A percentile compares a stretch with the other conserved stretches of the same genome.
These are phyloP conservation scores for Ptycholaimellus sp. DNA, from an alignment of 2,888 invertebrate genomes.

Conservation along the genomic window DNA sequence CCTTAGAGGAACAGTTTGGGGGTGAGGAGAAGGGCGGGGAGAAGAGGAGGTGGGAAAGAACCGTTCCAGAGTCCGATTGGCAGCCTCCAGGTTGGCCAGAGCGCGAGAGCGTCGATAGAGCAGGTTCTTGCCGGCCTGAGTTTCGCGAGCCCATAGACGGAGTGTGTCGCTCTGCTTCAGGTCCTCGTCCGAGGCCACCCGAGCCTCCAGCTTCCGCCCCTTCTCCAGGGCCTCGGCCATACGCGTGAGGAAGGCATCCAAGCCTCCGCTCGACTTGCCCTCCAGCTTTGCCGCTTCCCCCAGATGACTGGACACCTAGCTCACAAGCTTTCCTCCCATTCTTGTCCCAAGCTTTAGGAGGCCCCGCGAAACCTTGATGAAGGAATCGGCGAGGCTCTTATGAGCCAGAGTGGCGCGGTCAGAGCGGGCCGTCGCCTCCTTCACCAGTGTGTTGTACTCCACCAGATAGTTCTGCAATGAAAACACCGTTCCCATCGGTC, in stretches of 20 bases:
- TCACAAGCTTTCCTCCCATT: too few relatives aligned
- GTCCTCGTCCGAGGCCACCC: constrained; percentile 90
- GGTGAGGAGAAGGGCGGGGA: too few relatives aligned
- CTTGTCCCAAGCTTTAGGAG: too few relatives aligned
- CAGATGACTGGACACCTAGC: too few relatives aligned
- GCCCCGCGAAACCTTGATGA: too few relatives aligned
- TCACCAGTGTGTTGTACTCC: constrained; percentile 76
- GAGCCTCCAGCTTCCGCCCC: constrained; percentile 67
- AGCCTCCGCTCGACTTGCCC: too few relatives aligned
- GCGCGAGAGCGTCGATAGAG: constrained; percentile 69
- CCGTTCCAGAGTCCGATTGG: constrained; percentile 83
- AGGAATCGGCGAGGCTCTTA: too few relatives aligned
- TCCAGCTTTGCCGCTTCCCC: too few relatives aligned
- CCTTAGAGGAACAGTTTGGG: too few relatives aligned
- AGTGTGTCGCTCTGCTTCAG: constrained; percentile 77
- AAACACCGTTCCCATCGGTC: too few relatives aligned
- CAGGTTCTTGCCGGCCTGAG: constrained; percentile 78
- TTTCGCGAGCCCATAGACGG: constrained; percentile 87
- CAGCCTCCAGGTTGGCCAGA: constrained; percentile 77
- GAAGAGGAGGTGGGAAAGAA: too few relatives aligned
- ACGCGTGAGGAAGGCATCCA: too few relatives aligned
- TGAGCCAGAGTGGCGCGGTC: constrained; percentile 84
- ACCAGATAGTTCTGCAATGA: constrained; percentile 70
- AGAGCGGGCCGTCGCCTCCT: constrained; percentile 64
- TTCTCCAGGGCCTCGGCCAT: constrained; percentile 78